phyloP scores from a whole-genome alignment of 37 sponge, comb jelly and placozoan species.

The Diacarnus erythraeanus region DNA sequence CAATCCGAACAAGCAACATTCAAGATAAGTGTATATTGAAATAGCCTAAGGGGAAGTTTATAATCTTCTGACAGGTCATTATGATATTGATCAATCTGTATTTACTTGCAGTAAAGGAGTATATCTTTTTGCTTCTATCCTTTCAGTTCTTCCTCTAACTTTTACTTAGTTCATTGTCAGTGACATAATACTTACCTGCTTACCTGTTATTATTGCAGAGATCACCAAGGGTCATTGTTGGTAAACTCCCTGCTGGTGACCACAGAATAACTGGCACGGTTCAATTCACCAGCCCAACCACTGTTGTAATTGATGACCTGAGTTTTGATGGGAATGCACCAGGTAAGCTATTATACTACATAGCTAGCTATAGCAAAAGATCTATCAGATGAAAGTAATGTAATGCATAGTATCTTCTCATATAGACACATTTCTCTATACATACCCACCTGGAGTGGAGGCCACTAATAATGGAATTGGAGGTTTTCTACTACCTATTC shows the following conservation, averaged over 20 bases:
- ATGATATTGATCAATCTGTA: background rate
- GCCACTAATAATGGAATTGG: background rate
- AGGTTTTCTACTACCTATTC: background rate
- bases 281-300: background rate
- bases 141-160: too few species aligned
- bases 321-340: background rate
- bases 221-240: background rate
- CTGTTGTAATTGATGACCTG: background rate
- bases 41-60: background rate
- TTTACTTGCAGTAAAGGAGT: background rate
- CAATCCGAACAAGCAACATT: too few species aligned
- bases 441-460: background rate
- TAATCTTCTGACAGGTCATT: background rate
- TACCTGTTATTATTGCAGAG: background rate
- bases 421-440: background rate
- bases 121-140: background rate
- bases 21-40: too few species aligned
- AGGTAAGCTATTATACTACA: background rate
- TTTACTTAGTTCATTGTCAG: too few species aligned
- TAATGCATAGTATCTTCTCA: background rate
- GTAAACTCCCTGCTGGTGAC: background rate
- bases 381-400: background rate
- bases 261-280: background rate
- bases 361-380: background rate
- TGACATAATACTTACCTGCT: background rate